Conservation (phyloP, 2,113 vertebrate species). For the Nycticorax nycticorax region DNA sequence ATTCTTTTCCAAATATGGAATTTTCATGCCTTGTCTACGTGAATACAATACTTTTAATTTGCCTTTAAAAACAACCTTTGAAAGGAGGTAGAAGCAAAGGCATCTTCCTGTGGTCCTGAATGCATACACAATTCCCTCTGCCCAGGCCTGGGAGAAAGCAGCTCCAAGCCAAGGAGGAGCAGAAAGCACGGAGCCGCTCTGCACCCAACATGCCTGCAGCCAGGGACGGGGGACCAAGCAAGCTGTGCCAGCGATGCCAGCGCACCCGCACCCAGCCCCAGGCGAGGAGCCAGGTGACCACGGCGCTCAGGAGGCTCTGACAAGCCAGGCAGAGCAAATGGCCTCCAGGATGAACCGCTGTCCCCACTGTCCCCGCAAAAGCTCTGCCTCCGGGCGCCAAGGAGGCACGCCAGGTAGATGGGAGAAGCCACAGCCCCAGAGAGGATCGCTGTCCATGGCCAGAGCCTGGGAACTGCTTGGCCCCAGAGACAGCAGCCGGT, state of each 20-base stretch:
- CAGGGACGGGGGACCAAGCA: rapidly evolving
- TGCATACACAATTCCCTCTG: background rate
- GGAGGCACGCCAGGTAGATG: background rate
- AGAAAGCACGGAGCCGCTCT: rapidly evolving
- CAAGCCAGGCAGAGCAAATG: background rate
- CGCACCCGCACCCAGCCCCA: background rate
- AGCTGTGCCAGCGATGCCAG: background rate
- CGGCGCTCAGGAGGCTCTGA: background rate
- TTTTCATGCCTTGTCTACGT: conserved; percentile 70
- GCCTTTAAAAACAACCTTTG: background rate
- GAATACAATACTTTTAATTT: conserved; percentile 60
- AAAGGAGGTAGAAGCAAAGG: background rate
- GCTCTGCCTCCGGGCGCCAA: background rate
- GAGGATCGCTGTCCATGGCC: rapidly evolving
- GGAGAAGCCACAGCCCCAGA: background rate
- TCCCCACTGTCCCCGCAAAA: background rate
- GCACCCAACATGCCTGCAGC: rapidly evolving
- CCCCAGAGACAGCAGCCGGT: background rate
- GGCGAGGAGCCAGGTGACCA: background rate
- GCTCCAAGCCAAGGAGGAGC: background rate
- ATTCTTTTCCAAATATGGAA: conserved; percentile 70
- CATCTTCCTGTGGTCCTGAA: background rate
- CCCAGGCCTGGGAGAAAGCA: background rate
- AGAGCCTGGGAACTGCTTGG: background rate
- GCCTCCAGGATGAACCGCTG: background rate